Base-by-base conservation (phyloP, 2,113 vertebrate species). In the Neotragus pygmaeus region DNA sequence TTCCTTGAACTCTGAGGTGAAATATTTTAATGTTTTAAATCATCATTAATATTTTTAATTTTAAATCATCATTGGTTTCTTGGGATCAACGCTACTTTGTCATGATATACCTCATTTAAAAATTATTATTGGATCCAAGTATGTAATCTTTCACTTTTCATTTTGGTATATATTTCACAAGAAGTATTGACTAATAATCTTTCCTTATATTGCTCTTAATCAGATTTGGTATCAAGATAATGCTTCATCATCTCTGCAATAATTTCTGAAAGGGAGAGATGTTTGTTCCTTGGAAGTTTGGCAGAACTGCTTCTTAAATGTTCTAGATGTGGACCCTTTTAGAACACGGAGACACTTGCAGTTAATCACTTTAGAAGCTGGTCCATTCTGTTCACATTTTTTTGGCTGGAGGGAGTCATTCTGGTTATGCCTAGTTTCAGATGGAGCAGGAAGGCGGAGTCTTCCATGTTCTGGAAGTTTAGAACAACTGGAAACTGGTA, bases 1-100 rank as follows among this genome's bases (percentile, higher is more conserved):
- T 70, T 89, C 6, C 94, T 94, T 87, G 73, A 90, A 45, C 15
- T 91, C 55, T 55, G 36, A 83, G 36, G 25, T 80, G 64, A 94
- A 91, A 83, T 95, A 92, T 47, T 62, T 96, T 91, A 64, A 80
- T 95, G 15, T 94, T 96, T 80, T 51, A 19, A 51, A 80, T 28
- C 53, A 23, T 82, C 21, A 53, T 96, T 88, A 73, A 39, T 73
- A 73, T 73, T 73, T 70, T 33, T 7, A 33, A 10, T 33, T 80
- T 80, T 49, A 33, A 80, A 80, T 25, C 53, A 23, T 78, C 30
- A 47, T 95, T 90, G 21, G 91, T 95, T 96, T 93, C 28, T 73
- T 91, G 45, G 45, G 28, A 82, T 93, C 70, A 86, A 90, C 33
- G 73, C 3, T 90, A 53, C 16, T 73, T 91, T 64, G 13, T 95